phyloP scores from a whole-genome alignment of 2,797 vertebrate genomes.

The Argentina silus region DNA sequence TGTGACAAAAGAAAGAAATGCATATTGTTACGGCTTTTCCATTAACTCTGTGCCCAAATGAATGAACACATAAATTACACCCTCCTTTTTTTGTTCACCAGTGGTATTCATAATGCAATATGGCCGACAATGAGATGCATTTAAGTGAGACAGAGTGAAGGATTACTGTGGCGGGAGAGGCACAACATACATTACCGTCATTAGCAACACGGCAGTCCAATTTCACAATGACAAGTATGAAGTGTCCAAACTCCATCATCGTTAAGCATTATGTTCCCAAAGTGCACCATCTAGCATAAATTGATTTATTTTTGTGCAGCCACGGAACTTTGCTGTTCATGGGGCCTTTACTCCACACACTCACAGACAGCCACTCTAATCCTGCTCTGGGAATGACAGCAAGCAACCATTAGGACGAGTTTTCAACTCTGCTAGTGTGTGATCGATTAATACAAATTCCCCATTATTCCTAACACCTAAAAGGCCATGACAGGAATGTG shows the following conservation, averaged over 20 bases:
- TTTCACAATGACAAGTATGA: conserved; percentile 80
- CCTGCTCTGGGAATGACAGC: conserved; percentile 72
- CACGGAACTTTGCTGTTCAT: conserved; percentile 73
- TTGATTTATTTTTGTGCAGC: conserved; percentile 74
- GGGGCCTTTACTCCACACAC: conserved; percentile 58
- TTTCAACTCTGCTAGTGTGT: conserved; percentile 63
- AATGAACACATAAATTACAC: conserved; percentile 73
- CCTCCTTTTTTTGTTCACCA: conserved; percentile 27
- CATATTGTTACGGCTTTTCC: conserved; percentile 64
- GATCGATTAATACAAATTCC: conserved; percentile 73
- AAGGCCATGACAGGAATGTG: conserved; percentile 64
- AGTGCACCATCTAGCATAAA: conserved; percentile 71
- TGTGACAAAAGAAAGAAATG: conserved; percentile 70
- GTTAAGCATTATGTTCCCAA: conserved; percentile 76
- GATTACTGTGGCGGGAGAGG: conserved; percentile 68
- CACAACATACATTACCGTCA: conserved; percentile 80
- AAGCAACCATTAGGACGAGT: conserved; percentile 66
- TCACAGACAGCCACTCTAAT: conserved; percentile 69
- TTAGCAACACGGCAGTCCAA: conserved; percentile 75
- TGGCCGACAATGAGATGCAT: conserved; percentile 76
- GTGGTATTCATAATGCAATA: conserved; percentile 74
- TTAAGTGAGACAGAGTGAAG: conserved; percentile 80
- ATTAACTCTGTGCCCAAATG: conserved; percentile 70
- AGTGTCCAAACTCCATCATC: conserved; percentile 81
- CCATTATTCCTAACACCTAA: conserved; percentile 68